phyloP scores from a whole-genome alignment of 2,797 vertebrate species.

The Odontamblyopus lacepedii region DNA sequence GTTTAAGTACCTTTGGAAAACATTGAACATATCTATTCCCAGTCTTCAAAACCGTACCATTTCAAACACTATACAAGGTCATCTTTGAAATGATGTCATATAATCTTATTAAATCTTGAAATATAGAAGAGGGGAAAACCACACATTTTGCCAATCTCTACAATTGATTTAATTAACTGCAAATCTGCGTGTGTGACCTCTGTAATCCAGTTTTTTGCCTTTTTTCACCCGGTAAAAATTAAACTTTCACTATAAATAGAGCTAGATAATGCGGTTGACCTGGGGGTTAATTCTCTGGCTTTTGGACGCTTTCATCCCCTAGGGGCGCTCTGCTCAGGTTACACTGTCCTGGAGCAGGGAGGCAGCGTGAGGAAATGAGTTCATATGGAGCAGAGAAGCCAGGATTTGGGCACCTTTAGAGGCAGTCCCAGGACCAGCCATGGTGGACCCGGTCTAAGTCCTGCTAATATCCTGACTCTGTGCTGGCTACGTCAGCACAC shows the following conservation, averaged over 20 bases:
- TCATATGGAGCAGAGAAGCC: slow-evolving; percentile 80
- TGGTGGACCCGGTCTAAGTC: slow-evolving; percentile 54
- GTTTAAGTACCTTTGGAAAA: too few relatives aligned
- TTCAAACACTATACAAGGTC: slow-evolving; percentile 18
- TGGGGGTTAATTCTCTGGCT: slow-evolving; percentile 80
- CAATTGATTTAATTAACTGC: slow-evolving; percentile 81
- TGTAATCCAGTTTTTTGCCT: slow-evolving; percentile 73
- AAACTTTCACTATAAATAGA: slow-evolving; percentile 83
- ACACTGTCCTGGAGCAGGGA: slow-evolving; percentile 75
- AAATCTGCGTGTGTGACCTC: slow-evolving; percentile 77
- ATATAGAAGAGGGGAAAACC: slow-evolving; percentile 57
- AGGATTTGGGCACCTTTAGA: slow-evolving; percentile 81
- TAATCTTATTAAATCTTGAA: slow-evolving; percentile 65
- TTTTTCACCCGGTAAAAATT: slow-evolving; percentile 77
- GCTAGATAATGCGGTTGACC: slow-evolving; percentile 82
- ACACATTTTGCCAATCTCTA: slow-evolving; percentile 66
- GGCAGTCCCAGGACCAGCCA: slow-evolving; percentile 64
- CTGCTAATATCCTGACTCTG: slow-evolving; percentile 67
- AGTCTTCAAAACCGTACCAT: neutral
- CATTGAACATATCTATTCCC: neutral
- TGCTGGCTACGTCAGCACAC: slow-evolving; percentile 46
- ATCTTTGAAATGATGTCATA: slow-evolving; percentile 43
- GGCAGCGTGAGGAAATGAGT: slow-evolving; percentile 82
- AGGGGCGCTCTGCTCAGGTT: slow-evolving; percentile 77
- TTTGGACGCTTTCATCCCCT: slow-evolving; percentile 81